Percentiles rank a stretch among this genome's conserved stretches.
Evolutionary conservation across 2,797 vertebrate genomes (phyloP).

Genomic region (Synaphobranchus kaupii): DNA sequence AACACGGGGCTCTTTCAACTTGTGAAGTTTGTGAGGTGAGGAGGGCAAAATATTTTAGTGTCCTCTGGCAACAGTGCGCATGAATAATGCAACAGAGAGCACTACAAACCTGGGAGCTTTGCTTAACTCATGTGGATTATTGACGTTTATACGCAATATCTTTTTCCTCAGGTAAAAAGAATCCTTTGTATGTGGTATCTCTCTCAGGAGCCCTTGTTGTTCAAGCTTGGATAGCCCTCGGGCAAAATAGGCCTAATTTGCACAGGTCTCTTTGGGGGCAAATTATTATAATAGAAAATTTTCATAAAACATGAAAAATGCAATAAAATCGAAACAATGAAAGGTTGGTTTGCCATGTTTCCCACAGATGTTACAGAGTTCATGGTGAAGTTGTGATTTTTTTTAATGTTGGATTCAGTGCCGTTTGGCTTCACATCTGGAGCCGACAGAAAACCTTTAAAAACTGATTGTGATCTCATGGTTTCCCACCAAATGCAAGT

Average conservation of each 20-base stretch:
- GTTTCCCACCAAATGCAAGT: background rate
- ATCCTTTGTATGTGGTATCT: constrained; percentile 72
- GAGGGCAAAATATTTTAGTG: constrained; percentile 73
- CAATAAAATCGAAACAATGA: constrained; percentile 69
- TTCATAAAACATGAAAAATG: constrained; percentile 63
- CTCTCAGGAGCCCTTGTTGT: constrained; percentile 50
- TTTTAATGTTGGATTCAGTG: background rate
- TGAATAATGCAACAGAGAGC: constrained; percentile 74
- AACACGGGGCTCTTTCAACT: constrained; percentile 77
- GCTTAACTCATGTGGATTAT: constrained; percentile 74
- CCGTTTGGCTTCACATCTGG: background rate
- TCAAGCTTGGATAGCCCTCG: constrained; percentile 67
- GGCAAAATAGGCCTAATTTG: constrained; percentile 76
- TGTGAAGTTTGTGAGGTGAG: constrained; percentile 67
- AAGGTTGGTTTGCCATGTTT: constrained; percentile 50
- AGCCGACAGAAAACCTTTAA: background rate
- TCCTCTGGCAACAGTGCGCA: constrained; percentile 70
- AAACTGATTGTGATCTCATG: background rate
- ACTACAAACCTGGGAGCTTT: constrained; percentile 70
- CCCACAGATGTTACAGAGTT: constrained; percentile 64
- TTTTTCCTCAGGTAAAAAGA: constrained; percentile 69
- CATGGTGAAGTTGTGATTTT: constrained; percentile 65
- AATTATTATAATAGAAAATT: constrained; percentile 79
- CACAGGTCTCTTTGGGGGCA: constrained; percentile 74
- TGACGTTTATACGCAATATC: constrained; percentile 64